phyloP scores from a whole-genome alignment of 1,140 invertebrate species.

The Tetragonula clypearis region DNA sequence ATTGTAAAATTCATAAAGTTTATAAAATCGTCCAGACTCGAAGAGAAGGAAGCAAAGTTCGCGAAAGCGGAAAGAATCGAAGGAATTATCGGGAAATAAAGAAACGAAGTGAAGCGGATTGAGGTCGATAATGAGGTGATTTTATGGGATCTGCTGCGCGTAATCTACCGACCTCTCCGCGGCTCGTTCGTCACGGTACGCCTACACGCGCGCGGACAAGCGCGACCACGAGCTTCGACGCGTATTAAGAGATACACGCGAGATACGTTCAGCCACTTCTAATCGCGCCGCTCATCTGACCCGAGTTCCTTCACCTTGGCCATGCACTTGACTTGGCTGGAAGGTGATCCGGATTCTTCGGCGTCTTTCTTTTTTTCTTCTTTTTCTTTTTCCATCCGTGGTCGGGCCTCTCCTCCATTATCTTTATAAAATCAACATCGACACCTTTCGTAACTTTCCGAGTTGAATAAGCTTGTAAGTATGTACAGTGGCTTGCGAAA shows the following conservation, averaged over 20 bases:
- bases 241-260: slow-evolving; percentile 50
- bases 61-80: not conserved
- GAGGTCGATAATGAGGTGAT: slow-evolving; percentile 6
- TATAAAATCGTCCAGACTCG: too few relatives aligned
- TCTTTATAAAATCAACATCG: not conserved
- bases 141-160: not conserved
- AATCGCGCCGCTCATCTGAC: slow-evolving; percentile 29
- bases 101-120: too few relatives aligned
- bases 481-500: too few relatives aligned
- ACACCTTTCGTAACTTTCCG: not conserved
- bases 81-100: not conserved
- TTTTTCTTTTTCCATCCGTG: too few relatives aligned
- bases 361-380: not conserved
- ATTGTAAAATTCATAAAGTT: too few relatives aligned
- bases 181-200: slow-evolving; percentile 40
- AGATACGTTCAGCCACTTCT: slow-evolving; percentile 19
- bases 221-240: slow-evolving; percentile 29
- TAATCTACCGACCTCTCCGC: slow-evolving; percentile 26
- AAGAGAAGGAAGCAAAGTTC: too few relatives aligned
- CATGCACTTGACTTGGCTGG: slow-evolving; percentile 44
- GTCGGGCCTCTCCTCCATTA: not conserved
- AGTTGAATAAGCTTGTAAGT: too few relatives aligned
- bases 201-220: slow-evolving; percentile 35
- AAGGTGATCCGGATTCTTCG: slow-evolving; percentile 53
- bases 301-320: slow-evolving; percentile 41